Conservation (phyloP, 2,113 vertebrate species). For the Loxodonta africana region DNA sequence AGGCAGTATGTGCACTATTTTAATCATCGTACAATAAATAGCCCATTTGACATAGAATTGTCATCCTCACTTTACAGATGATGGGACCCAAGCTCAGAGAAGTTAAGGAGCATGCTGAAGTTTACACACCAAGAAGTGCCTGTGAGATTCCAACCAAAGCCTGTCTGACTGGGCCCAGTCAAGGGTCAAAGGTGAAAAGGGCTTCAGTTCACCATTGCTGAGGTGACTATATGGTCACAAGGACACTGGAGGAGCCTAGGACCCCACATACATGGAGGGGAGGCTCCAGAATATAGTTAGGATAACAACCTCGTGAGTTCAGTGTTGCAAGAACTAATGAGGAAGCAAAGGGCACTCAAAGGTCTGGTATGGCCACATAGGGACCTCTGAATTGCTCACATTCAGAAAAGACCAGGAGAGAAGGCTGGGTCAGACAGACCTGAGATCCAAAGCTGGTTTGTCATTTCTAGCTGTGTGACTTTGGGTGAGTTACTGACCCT, state of each 20-base stretch:
- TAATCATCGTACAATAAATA: background rate
- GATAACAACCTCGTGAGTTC: background rate
- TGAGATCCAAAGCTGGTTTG: background rate
- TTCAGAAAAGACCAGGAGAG: background rate
- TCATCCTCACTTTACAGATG: background rate
- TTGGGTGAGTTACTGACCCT: background rate
- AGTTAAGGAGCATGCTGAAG: background rate
- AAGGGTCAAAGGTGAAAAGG: background rate
- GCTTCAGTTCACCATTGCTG: background rate
- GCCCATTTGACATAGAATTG: background rate
- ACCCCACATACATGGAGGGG: background rate
- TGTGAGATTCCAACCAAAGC: background rate
- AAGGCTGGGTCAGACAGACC: background rate
- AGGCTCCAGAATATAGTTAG: background rate
- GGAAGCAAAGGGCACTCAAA: background rate
- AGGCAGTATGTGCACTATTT: background rate
- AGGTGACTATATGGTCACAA: background rate
- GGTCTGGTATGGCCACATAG: background rate
- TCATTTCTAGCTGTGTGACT: constrained; percentile 29
- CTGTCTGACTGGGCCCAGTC: background rate
- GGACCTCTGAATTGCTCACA: background rate
- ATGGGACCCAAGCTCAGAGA: background rate
- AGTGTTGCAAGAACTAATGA: background rate
- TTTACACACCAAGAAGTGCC: background rate
- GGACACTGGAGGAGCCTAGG: background rate